Evolutionary conservation across 2,888 invertebrate genomes (phyloP).

Genomic region (Cephonodes hylas): DNA sequence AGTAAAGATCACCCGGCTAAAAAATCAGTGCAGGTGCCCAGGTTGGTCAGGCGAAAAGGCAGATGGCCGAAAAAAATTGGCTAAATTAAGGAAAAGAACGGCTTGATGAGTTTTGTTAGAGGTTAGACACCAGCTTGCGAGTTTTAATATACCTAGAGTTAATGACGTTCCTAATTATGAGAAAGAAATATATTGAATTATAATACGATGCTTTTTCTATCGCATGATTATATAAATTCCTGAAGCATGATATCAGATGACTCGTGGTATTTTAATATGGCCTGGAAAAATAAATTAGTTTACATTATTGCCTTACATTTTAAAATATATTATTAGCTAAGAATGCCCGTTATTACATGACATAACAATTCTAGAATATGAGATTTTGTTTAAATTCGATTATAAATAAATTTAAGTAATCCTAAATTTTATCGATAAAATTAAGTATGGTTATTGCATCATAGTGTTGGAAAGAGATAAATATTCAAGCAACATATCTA

Average conservation of each 20-base stretch:
- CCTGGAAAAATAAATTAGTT: not conserved
- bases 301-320: not conserved
- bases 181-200: not conserved
- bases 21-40: conserved; percentile 74
- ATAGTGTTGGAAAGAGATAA: not conserved
- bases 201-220: not conserved
- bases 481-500: not conserved
- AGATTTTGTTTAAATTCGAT: too few relatives aligned
- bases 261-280: not conserved
- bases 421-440: not conserved
- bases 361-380: too few relatives aligned
- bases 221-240: not conserved
- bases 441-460: not conserved
- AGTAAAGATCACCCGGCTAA: conserved; percentile 61
- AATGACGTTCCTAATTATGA: not conserved
- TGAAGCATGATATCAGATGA: not conserved
- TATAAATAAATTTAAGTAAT: too few relatives aligned
- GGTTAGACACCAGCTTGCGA: conserved; percentile 9
- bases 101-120: conserved; percentile 20
- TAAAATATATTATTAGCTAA: not conserved
- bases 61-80: conserved; percentile 58
- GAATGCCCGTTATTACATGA: not conserved
- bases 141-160: not conserved
- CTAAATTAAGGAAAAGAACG: conserved; percentile 47
- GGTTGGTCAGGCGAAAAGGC: conserved; percentile 68